Percentiles rank a stretch among this genome's conserved stretches.
phyloP scores from a whole-genome alignment of 2,797 vertebrate genomes.

The Pantherophis vulpinus region DNA sequence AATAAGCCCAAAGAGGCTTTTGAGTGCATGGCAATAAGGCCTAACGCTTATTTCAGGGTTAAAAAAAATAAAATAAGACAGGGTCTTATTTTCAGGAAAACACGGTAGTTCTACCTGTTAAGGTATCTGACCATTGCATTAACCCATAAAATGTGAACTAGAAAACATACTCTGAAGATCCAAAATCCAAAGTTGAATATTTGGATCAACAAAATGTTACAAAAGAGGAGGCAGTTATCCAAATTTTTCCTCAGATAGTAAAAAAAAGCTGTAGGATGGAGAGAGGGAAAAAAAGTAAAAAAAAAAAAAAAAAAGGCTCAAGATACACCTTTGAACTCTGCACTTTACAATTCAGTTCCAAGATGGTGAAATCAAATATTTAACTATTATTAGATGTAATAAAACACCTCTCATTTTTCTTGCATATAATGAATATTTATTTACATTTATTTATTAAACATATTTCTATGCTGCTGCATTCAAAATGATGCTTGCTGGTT shows the following conservation, averaged over 20 bases:
- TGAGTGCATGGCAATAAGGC: too few species aligned
- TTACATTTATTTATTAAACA: not conserved
- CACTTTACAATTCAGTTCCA: not conserved
- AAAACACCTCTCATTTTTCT: constrained; percentile 20
- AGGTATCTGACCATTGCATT: not conserved
- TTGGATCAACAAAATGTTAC: not conserved
- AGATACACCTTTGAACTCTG: not conserved
- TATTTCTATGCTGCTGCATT: not conserved
- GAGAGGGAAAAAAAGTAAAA: not conserved
- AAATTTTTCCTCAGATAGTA: not conserved
- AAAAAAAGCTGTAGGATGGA: not conserved
- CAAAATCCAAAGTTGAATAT: not conserved
- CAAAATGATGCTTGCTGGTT: not conserved
- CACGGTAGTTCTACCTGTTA: constrained; percentile 11
- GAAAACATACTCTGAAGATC: not conserved
- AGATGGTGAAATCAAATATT: not conserved
- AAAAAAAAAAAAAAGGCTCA: not conserved
- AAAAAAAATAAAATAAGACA: too few species aligned
- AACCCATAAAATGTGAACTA: not conserved
- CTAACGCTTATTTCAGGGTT: too few species aligned
- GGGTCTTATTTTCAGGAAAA: too few species aligned
- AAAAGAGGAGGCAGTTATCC: not conserved
- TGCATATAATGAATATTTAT: not conserved
- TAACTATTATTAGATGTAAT: not conserved
- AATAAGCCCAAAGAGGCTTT: too few species aligned